phyloP scores from a whole-genome alignment of 2,888 invertebrate genomes.

The Melolontha melolontha region DNA sequence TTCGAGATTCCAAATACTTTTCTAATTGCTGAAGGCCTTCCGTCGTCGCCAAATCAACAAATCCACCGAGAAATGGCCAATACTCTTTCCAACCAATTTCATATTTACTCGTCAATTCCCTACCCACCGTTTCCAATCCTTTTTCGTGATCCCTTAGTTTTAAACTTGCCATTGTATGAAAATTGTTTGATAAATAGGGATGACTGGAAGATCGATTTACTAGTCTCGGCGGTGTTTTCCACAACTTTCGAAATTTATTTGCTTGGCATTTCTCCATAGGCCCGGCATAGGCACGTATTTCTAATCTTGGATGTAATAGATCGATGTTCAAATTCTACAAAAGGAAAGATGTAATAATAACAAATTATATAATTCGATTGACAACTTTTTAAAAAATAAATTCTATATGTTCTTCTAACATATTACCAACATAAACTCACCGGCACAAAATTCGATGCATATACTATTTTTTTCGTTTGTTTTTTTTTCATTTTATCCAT shows the following conservation, averaged over 20 bases:
- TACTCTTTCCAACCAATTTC: conserved; percentile 89
- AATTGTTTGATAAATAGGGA: conserved; percentile 30
- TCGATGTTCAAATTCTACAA: conserved; percentile 73
- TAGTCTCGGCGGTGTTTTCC: conserved; percentile 84
- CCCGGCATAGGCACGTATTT: conserved; percentile 90
- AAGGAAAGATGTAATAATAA: background rate
- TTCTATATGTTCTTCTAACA: too few species aligned
- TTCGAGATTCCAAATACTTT: conserved; percentile 71
- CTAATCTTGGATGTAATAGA: conserved; percentile 76
- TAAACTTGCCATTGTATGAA: conserved; percentile 50
- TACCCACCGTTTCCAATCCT: conserved; percentile 88
- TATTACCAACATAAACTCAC: too few species aligned
- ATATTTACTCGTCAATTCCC: conserved; percentile 77
- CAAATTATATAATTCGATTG: too few species aligned
- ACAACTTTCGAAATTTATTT: conserved; percentile 77
- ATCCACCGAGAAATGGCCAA: conserved; percentile 90
- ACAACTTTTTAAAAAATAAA: too few species aligned
- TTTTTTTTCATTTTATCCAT: too few species aligned
- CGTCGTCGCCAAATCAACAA: conserved; percentile 79
- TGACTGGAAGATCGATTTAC: conserved; percentile 23
- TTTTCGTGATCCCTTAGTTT: conserved; percentile 78
- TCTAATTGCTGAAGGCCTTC: conserved; percentile 84
- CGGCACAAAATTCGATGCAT: too few species aligned
- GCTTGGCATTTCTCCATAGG: conserved; percentile 87
- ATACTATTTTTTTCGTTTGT: too few species aligned